These are phyloP conservation scores for Agrypnia vestita DNA, from an alignment of 1,140 invertebrate genomes.

Conservation along the genomic window DNA sequence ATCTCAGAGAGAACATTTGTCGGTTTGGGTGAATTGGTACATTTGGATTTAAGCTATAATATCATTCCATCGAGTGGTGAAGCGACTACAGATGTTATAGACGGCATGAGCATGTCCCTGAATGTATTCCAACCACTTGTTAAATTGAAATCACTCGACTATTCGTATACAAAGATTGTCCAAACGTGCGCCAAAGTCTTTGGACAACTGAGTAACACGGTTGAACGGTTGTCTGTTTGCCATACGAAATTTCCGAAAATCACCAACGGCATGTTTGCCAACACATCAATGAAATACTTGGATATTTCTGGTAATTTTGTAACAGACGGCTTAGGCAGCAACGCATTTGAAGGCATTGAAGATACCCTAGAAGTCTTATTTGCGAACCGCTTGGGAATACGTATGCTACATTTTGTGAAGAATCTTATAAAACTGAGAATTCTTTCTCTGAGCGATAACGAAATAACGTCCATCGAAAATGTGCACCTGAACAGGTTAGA, in stretches of 20 bases:
- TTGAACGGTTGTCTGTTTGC: conserved; percentile 72
- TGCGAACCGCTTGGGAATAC: conserved; percentile 67
- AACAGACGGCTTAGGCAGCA: conserved; percentile 63
- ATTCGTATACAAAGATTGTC: conserved; percentile 70
- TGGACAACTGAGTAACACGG: conserved; percentile 63
- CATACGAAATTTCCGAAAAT: conserved; percentile 67
- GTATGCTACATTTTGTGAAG: conserved; percentile 64
- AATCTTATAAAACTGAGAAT: conserved; percentile 67
- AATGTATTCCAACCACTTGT: conserved; percentile 65
- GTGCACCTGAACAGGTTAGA: conserved; percentile 62
- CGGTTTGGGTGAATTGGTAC: conserved; percentile 65
- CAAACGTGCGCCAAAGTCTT: conserved; percentile 66
- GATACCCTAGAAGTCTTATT: conserved; percentile 69
- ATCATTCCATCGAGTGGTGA: conserved; percentile 61
- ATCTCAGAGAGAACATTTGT: conserved; percentile 67
- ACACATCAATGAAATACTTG: conserved; percentile 68
- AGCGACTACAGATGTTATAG: conserved; percentile 57
- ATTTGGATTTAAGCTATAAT: conserved; percentile 74
- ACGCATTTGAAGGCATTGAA: conserved; percentile 66
- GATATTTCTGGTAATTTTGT: conserved; percentile 72
- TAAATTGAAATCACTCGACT: conserved; percentile 69
- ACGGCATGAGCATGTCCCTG: conserved; percentile 63
- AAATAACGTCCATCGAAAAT: conserved; percentile 65
- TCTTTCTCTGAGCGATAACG: conserved; percentile 68
- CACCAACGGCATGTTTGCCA: conserved; percentile 64